These are phyloP conservation scores for Cynopterus sphinx DNA, from an alignment of 2,797 vertebrate species.

Conservation along the genomic window DNA sequence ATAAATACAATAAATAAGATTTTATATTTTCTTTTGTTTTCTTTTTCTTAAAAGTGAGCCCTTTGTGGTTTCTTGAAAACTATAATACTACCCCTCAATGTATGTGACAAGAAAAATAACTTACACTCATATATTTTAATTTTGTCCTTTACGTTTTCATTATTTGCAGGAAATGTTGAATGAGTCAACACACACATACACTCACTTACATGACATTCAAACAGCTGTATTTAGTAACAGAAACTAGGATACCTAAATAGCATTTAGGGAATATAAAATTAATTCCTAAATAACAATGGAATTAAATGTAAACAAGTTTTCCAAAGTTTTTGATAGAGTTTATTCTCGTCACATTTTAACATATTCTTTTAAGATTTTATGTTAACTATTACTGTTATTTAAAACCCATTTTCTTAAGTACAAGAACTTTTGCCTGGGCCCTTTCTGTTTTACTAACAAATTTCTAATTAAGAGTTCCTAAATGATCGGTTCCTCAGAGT, in stretches of 20 bases:
- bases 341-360: background rate
- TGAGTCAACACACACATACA: background rate
- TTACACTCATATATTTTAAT: conserved; percentile 2
- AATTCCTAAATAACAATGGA: background rate
- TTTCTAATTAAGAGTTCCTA: background rate
- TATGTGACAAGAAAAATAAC: conserved; percentile 31
- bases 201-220: background rate
- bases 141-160: background rate
- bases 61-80: background rate
- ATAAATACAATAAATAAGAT: conserved; percentile 28
- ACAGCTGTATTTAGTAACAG: background rate
- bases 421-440: background rate
- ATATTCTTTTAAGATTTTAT: conserved; percentile 19
- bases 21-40: background rate
- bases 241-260: background rate
- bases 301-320: conserved; percentile 19
- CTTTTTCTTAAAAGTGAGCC: background rate
- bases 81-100: background rate
- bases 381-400: background rate
- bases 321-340: background rate
- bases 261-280: background rate
- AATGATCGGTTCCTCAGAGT: background rate
- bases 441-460: background rate
- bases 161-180: background rate
- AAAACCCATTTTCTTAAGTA: background rate